phyloP scores from a whole-genome alignment of 2,113 vertebrate genomes.

The Euleptes europaea region DNA sequence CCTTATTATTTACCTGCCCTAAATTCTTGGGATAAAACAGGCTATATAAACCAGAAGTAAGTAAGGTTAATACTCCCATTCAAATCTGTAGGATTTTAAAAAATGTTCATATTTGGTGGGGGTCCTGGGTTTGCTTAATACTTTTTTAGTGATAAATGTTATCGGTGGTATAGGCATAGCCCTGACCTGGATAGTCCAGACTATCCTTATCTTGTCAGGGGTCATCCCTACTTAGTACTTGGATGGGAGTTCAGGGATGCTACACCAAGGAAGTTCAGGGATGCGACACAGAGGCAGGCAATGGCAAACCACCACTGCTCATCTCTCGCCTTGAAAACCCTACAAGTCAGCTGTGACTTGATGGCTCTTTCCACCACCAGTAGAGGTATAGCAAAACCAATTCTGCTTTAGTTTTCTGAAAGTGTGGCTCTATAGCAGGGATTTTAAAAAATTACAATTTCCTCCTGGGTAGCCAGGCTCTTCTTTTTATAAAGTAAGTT shows the following conservation, averaged over 20 bases:
- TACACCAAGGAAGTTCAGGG: too few species aligned
- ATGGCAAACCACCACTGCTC: too few species aligned
- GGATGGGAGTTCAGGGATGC: too few species aligned
- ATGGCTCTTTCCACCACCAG: too few species aligned
- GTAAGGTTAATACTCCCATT: neutral
- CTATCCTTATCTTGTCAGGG: too few species aligned
- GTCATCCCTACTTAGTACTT: too few species aligned
- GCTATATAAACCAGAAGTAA: neutral
- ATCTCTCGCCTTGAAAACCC: too few species aligned
- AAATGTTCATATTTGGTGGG: neutral
- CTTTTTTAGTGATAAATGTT: neutral
- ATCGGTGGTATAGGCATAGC: neutral
- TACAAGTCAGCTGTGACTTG: too few species aligned
- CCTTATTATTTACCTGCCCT: too few species aligned
- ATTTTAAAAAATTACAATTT: neutral
- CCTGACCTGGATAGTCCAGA: too few species aligned
- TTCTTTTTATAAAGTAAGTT: neutral
- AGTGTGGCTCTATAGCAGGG: neutral
- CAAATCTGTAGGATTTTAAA: neutral
- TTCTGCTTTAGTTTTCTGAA: neutral
- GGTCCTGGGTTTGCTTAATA: neutral
- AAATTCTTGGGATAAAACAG: neutral
- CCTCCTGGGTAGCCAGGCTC: neutral
- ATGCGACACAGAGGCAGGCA: too few species aligned
- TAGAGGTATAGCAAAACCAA: neutral